Evolutionary conservation across 2,797 vertebrate genomes (phyloP).

Genomic region (Epinephelus awoara): DNA sequence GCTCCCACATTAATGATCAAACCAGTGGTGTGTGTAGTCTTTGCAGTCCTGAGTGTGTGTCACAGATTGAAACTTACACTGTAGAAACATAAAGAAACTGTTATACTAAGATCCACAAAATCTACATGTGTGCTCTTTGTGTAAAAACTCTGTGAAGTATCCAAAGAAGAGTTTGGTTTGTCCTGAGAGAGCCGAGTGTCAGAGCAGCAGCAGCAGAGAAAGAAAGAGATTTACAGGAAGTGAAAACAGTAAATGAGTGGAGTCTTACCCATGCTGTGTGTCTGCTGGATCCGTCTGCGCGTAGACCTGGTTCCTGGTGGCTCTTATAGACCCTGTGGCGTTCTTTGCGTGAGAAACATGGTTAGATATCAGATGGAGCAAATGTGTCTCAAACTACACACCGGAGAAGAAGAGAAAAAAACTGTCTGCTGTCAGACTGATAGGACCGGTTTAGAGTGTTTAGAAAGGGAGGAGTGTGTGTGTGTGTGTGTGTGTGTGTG

Average conservation of each 20-base stretch:
- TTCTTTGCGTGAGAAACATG: conserved; percentile 64
- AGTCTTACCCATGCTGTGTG: conserved; percentile 55
- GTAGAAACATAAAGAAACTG: neutral
- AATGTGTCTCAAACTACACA: conserved; percentile 6
- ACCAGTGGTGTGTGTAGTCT: too few relatives aligned
- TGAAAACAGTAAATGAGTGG: neutral
- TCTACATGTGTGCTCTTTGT: neutral
- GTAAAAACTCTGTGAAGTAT: neutral
- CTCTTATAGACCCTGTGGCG: conserved; percentile 47
- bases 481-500: conserved; percentile 32
- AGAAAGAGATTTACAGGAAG: neutral
- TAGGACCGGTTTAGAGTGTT: conserved; percentile 46
- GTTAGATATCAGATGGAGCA: conserved; percentile 30
- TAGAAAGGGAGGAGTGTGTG: conserved; percentile 45
- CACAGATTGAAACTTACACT: too few relatives aligned
- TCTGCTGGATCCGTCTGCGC: conserved; percentile 14
- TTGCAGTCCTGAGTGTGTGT: too few relatives aligned
- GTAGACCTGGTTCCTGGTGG: neutral
- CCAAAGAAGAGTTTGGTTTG: neutral
- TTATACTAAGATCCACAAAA: neutral
- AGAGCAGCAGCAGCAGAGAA: neutral
- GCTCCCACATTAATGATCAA: neutral
- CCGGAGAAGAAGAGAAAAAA: neutral
- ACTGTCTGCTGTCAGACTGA: conserved; percentile 15
- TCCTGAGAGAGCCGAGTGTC: neutral